Base-by-base conservation (phyloP, 2,113 vertebrate genomes). In the Pelecanus crispus region DNA sequence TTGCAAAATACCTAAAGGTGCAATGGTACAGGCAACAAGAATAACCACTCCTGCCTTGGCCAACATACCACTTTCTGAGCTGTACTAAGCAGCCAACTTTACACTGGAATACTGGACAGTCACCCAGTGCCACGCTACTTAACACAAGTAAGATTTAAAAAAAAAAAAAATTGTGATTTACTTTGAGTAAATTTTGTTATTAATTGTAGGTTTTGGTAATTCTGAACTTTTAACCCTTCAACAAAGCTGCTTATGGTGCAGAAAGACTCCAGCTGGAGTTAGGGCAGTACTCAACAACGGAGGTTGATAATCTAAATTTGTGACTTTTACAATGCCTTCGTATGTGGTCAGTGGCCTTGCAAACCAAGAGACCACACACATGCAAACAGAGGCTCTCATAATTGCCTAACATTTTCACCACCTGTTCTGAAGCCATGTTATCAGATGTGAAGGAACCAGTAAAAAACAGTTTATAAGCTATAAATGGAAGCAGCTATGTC, bases 321-420 rank as follows among this genome's bases (percentile, higher is more conserved):
- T 97, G 97, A 83, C 83, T 97, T 98, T 94, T 96, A 95, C 95
- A 94, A 73, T 47, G 96, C 95, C 97, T 98, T 96, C 49, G 66
- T 98, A 94, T 98, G 98, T 97, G 98, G 98, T 96, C 98, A 98
- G 90, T 90, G 95, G 90, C 89, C 97, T 98, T 97, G 92, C 96
- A 97, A 98, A 96, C 97, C 94, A 96, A 89, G 97, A 98, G 99
- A 98, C 98, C 98, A 99, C 99, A 99, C 98, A 98, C 91, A 10
- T n/a, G 55, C 98, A 98, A 97, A 97, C 93, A 81, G 97, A 96
- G 97, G 93, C 87, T 94, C 91, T 92, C 58, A 52, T 90, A 97
- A 97, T 96, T 97, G 96, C 96, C 90, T 90, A 87, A 88, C 85
- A 58, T 97, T 97, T 96, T 96, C 75, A 94, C 97, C 98, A 98